Evolutionary conservation across 2,797 vertebrate genomes (phyloP), one percentile per base, ranked within the genome.

Genomic region (Manis crassicaudata): DNA sequence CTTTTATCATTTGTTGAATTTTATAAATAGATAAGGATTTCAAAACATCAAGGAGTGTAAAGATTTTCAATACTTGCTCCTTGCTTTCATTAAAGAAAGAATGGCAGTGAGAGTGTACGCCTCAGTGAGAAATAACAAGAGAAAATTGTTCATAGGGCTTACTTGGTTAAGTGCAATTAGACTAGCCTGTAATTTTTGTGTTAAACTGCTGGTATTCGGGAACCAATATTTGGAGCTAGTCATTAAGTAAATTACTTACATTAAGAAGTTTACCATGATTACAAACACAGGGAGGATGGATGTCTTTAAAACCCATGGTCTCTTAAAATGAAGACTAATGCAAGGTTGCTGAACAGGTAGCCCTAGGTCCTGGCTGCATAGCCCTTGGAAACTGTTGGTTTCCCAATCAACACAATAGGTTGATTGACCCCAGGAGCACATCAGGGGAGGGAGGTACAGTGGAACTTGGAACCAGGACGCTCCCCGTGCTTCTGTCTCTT

Each of bases 81-180:
- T 92, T 87, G 43, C 81, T 92, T 95, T 94, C 91, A 88, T 95
- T 97, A 90, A 92, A 68, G 76, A 85, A 52, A 92, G 73, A 92
- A 56, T 40, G 46, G 40, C 88, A 65, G 79, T 70, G 89, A 90
- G 70, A 50, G 70, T 77, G 23, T 68, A 81, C 92, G 56, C 82
- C 86, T 93, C 83, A 75, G 4, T 94, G 73, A 97, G 97, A 94
- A 95, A 96, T 94, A 97, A 96, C 90, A 80, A 94, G 84, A 85
- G 97, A 43, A 96, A 96, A 96, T 60, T 86, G 56, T 88, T 96
- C 76, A 84, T 67, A 90, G 63, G 91, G 91, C 27, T 92, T 88
- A 92, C 85, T 95, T 97, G 84, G 89, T 97, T 97, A 96, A 98
- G 72, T 92, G 83, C 79, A 95, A 94, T 98, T 98, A 97, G 84